Evolutionary conservation across 2,113 vertebrate species (phyloP).

Genomic region (Naja naja): DNA sequence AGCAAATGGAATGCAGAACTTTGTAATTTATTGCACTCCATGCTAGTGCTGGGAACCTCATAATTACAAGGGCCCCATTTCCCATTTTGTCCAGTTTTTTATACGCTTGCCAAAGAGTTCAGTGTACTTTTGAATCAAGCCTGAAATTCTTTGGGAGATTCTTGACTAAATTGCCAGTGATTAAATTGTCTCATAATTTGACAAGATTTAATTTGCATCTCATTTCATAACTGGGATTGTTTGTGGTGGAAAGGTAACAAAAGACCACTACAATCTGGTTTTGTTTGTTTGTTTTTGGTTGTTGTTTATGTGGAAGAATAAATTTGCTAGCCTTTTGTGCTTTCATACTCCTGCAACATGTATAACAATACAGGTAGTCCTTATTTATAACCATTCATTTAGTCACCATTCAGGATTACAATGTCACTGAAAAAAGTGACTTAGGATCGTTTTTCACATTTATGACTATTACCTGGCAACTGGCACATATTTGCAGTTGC

Average conservation of each 20-base stretch:
- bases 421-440: neutral
- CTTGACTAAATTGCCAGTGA: slow-evolving; percentile 58
- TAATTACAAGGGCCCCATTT: slow-evolving; percentile 65
- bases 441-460: no score
- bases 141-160: slow-evolving; percentile 55
- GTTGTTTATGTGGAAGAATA: neutral
- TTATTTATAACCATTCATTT: neutral
- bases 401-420: neutral
- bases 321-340: neutral
- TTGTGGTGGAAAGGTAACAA: neutral
- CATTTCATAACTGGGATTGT: slow-evolving; percentile 34
- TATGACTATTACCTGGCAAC: neutral
- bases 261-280: neutral
- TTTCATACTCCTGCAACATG: slow-evolving; percentile 7
- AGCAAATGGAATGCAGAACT: slow-evolving; percentile 71
- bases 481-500: neutral
- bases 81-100: slow-evolving; percentile 18
- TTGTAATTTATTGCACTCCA: slow-evolving; percentile 73
- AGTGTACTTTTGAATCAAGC: slow-evolving; percentile 47
- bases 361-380: rapidly evolving
- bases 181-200: slow-evolving; percentile 27
- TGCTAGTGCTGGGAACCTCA: slow-evolving; percentile 56
- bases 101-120: slow-evolving; percentile 39
- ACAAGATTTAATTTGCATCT: slow-evolving; percentile 56
- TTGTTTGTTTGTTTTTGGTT: slow-evolving; percentile 18